Evolutionary conservation across 2,113 vertebrate genomes (phyloP).

Genomic region (Craseonycteris thonglongyai): DNA sequence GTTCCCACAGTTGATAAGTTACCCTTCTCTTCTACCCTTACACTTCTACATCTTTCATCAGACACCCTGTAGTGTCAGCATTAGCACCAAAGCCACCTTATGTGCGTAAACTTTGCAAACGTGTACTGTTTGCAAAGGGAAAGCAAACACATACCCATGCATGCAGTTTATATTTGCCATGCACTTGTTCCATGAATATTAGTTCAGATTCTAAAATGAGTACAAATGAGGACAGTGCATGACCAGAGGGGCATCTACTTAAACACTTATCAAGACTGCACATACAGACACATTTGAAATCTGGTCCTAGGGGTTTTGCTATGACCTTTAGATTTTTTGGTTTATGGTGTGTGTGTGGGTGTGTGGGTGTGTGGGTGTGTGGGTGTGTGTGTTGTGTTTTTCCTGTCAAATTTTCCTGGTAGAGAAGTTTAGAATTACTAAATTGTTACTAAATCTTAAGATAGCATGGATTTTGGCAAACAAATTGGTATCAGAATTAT

Average conservation of each 20-base stretch:
- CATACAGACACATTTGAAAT: conserved; percentile 28
- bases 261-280: conserved; percentile 22
- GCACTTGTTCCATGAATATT: neutral
- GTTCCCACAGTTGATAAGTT: neutral
- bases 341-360: neutral
- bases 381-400: neutral
- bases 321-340: neutral
- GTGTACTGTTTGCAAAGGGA: neutral
- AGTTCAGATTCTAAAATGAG: neutral
- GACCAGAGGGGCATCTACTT: conserved; percentile 13
- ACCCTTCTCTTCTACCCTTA: neutral
- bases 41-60: too few species aligned
- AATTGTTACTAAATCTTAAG: neutral
- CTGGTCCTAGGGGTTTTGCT: neutral
- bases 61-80: neutral
- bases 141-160: neutral
- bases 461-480: neutral
- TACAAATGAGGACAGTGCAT: neutral
- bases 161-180: neutral
- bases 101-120: neutral
- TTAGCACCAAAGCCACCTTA: neutral
- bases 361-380: neutral
- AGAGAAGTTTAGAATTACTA: neutral
- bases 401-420: neutral
- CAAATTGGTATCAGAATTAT: neutral